A percentile compares a stretch with the other conserved stretches of the same genome.
These are phyloP conservation scores for Acromyrmex charruanus DNA, from an alignment of 1,140 invertebrate species.

Conservation along the genomic window DNA sequence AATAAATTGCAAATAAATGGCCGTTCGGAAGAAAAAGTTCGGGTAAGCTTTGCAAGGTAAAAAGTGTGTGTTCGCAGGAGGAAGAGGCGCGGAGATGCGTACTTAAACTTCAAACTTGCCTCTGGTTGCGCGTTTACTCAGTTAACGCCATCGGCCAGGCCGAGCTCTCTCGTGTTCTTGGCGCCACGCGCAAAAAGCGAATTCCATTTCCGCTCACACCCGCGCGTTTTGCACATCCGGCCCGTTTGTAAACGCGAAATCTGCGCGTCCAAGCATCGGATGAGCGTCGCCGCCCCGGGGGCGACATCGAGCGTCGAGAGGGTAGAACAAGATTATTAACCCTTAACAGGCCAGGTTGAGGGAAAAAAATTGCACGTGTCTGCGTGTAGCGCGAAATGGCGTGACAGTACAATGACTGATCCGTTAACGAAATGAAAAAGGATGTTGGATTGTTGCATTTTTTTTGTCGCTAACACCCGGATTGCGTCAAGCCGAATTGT, in stretches of 20 bases:
- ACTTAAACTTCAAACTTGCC: conserved; percentile 46
- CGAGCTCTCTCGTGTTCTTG: conserved; percentile 15
- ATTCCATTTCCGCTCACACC: conserved; percentile 51
- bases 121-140: conserved; percentile 21
- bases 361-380: neutral
- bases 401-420: neutral
- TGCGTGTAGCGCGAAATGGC: neutral
- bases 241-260: conserved; percentile 63
- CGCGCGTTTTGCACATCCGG: conserved; percentile 38
- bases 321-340: conserved; percentile 34
- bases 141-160: conserved; percentile 30
- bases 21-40: neutral
- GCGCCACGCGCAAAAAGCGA: conserved; percentile 21
- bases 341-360: conserved; percentile 15
- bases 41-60: neutral
- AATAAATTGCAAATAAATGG: conserved; percentile 26
- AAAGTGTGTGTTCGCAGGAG: neutral
- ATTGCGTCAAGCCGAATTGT: neutral
- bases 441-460: conserved; percentile 4
- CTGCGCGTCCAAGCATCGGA: conserved; percentile 28
- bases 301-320: conserved; percentile 29
- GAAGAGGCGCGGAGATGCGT: neutral
- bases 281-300: conserved; percentile 4
- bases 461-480: neutral
- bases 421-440: conserved; percentile 28